Conservation (phyloP, 1,140 invertebrate genomes). For the Ctenoplectra terminalis region DNA sequence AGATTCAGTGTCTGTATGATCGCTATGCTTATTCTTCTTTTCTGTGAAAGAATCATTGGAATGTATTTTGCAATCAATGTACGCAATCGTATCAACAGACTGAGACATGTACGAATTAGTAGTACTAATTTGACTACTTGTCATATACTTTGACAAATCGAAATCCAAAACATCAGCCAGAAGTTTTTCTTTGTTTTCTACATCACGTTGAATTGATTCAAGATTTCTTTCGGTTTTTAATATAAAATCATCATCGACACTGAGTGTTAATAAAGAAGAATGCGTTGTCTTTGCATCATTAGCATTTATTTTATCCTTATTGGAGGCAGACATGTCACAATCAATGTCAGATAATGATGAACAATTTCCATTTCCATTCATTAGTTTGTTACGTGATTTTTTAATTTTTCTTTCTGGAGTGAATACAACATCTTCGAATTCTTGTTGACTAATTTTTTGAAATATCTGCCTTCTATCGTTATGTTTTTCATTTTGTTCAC, state of each 20-base stretch:
- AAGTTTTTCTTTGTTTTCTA: constrained; percentile 84
- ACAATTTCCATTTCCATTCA: constrained; percentile 48
- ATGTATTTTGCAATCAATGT: constrained; percentile 59
- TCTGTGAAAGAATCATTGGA: constrained; percentile 34
- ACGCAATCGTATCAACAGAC: constrained; percentile 59
- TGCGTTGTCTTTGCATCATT: constrained; percentile 64
- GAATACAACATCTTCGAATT: constrained; percentile 85
- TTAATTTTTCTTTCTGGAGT: constrained; percentile 80
- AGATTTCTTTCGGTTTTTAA: constrained; percentile 81
- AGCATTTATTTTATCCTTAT: constrained; percentile 55
- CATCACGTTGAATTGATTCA: constrained; percentile 83
- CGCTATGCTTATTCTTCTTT: constrained; percentile 41
- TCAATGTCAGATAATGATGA: constrained; percentile 37
- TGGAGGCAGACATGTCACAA: constrained; percentile 31
- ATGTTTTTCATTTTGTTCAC: constrained; percentile 25
- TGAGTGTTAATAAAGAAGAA: constrained; percentile 78
- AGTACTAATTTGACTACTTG: constrained; percentile 64
- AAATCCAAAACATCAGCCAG: constrained; percentile 83
- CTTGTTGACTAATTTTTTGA: constrained; percentile 83
- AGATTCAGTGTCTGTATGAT: constrained; percentile 54
- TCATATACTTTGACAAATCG: constrained; percentile 80
- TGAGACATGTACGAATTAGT: constrained; percentile 49
- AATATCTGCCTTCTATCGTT: constrained; percentile 79
- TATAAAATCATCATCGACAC: constrained; percentile 76
- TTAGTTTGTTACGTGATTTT: constrained; percentile 68